These are phyloP conservation scores for Drosophila cyrtoloma DNA, from an alignment of 2,888 invertebrate species.

Conservation along the genomic window DNA sequence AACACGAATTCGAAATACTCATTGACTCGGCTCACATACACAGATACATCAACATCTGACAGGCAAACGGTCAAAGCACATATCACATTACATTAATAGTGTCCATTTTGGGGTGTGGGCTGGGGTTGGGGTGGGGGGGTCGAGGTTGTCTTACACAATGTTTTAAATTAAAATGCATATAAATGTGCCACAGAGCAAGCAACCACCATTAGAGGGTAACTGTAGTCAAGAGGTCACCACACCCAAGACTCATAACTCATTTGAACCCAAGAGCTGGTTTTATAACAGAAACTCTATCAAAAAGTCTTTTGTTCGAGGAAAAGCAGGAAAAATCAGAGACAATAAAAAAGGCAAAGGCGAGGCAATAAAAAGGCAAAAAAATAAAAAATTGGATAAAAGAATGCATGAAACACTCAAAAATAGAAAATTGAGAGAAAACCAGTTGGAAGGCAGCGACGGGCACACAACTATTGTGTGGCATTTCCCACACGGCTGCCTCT, in stretches of 20 bases:
- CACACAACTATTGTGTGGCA: conserved; percentile 65
- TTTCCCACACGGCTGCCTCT: conserved; percentile 60
- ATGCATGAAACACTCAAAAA: conserved; percentile 38
- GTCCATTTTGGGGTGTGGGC: conserved; percentile 43
- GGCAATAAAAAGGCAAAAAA: conserved; percentile 61
- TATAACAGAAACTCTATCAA: conserved; percentile 39
- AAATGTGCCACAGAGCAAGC: conserved; percentile 34
- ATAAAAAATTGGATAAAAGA: conserved; percentile 8
- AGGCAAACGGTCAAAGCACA: conserved; percentile 19
- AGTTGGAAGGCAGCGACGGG: conserved; percentile 58
- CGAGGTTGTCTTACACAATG: conserved; percentile 14
- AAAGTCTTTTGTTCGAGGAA: conserved; percentile 65
- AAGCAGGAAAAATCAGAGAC: conserved; percentile 60
- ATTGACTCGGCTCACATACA: not conserved
- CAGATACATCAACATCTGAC: conserved; percentile 48
- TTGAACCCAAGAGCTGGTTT: conserved; percentile 33
- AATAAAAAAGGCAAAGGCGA: conserved; percentile 48
- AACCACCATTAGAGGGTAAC: conserved; percentile 45
- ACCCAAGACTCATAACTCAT: conserved; percentile 63
- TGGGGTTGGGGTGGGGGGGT: conserved; percentile 4
- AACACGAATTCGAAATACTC: not conserved
- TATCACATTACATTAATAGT: conserved; percentile 69
- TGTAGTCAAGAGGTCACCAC: conserved; percentile 63
- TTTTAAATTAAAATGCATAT: conserved; percentile 49
- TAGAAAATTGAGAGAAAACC: conserved; percentile 37